Conservation (phyloP, 2,797 vertebrate species). For the Rhabdophis nuchalis region DNA sequence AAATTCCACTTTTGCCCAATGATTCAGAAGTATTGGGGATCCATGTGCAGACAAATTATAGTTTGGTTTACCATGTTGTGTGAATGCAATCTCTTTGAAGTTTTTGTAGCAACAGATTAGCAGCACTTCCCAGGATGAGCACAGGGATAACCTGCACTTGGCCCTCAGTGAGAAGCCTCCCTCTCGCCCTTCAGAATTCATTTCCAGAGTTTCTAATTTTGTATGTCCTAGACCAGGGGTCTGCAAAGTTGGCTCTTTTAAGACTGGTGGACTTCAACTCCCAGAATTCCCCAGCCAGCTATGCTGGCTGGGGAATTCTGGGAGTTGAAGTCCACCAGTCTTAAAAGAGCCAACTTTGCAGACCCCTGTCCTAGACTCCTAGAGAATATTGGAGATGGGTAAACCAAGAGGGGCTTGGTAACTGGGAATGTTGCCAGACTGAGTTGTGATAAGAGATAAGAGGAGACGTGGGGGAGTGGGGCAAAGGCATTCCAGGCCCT, state of each 20-base stretch:
- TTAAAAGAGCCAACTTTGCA: no score
- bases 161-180: not conserved
- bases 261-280: no score
- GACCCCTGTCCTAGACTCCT: not conserved
- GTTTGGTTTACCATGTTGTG: not conserved
- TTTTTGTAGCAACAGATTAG: not conserved
- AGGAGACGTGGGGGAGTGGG: not conserved
- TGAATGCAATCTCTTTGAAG: not conserved
- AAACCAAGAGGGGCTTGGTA: not conserved
- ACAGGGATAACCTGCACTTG: not conserved
- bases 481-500: not conserved
- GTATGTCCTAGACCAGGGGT: not conserved
- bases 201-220: not conserved
- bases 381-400: not conserved
- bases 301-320: no score
- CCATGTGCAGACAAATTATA: not conserved
- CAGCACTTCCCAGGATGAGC: not conserved
- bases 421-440: not conserved
- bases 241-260: no score
- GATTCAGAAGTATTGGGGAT: not conserved
- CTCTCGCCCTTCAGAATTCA: not conserved
- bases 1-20: not conserved
- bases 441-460: not conserved
- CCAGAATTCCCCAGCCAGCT: no score
- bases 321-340: no score